A percentile compares a stretch with the other conserved stretches of the same genome.
Evolutionary conservation across 2,888 invertebrate genomes (phyloP).

Genomic region (Drosophila mimetica): DNA sequence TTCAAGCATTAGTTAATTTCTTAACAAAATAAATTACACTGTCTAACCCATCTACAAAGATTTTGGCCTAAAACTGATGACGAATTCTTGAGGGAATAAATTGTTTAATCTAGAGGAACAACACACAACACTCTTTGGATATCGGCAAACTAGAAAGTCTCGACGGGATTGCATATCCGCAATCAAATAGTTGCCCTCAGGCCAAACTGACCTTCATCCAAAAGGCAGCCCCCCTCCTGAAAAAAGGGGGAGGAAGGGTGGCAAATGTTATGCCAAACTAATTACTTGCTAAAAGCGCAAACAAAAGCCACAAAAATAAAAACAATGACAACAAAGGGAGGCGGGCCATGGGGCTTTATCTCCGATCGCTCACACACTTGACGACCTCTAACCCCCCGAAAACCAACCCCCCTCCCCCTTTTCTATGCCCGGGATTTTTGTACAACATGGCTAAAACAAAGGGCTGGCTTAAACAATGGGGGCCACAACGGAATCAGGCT

Average conservation of each 20-base stretch:
- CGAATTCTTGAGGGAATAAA: not conserved
- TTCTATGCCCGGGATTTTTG: not conserved
- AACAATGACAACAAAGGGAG: constrained; percentile 38
- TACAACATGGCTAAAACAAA: constrained; percentile 41
- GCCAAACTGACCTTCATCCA: constrained; percentile 14
- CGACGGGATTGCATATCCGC: not conserved
- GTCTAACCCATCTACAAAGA: not conserved
- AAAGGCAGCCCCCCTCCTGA: not conserved
- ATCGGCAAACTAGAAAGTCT: not conserved
- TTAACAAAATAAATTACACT: not conserved
- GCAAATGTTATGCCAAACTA: constrained; percentile 53
- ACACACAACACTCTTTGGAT: not conserved
- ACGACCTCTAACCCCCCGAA: constrained; percentile 19
- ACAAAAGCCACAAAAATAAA: constrained; percentile 50
- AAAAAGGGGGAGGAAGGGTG: not conserved
- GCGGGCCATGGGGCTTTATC: constrained; percentile 44
- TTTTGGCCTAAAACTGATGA: not conserved
- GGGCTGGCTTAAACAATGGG: constrained; percentile 53
- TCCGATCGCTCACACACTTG: constrained; percentile 68
- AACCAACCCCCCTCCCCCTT: not conserved
- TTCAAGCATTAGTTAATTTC: too few relatives aligned
- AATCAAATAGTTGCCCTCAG: constrained; percentile 2
- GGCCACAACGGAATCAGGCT: constrained; percentile 12
- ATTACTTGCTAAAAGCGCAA: constrained; percentile 72
- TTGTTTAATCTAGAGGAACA: not conserved